Conservation (phyloP, 2,888 invertebrate species). For the Volucella bombylans region DNA sequence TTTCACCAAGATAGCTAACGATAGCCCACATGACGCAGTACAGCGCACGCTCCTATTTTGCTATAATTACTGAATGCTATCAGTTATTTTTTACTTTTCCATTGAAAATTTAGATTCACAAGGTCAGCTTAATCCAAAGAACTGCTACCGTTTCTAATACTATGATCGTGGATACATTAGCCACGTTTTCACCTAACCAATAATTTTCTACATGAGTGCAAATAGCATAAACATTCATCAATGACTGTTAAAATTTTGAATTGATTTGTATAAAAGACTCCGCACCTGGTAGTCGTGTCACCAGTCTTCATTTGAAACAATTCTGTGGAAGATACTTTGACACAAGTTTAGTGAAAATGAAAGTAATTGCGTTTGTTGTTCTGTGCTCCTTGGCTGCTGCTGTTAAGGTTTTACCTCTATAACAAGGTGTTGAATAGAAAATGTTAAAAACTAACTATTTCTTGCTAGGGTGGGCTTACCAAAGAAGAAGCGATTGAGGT, state of each 20-base stretch:
- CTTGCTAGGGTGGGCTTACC: conserved; percentile 7
- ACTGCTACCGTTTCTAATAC: too few relatives aligned
- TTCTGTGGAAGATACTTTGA: neutral
- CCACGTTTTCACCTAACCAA: neutral
- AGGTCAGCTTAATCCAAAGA: neutral
- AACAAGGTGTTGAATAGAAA: neutral
- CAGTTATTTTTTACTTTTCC: too few relatives aligned
- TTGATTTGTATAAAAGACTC: conserved; percentile 15
- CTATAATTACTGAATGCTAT: too few relatives aligned
- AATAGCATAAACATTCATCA: neutral
- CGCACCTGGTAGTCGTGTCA: neutral
- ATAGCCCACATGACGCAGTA: too few relatives aligned
- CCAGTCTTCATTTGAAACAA: neutral
- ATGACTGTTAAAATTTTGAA: neutral
- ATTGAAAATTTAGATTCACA: neutral
- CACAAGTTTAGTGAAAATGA: conserved; percentile 7
- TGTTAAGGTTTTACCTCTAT: conserved; percentile 3
- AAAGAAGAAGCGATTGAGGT: neutral
- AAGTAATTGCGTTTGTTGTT: conserved; percentile 11
- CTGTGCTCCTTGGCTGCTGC: neutral
- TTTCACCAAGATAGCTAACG: too few relatives aligned
- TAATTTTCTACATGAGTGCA: conserved; percentile 30
- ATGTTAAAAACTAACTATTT: neutral
- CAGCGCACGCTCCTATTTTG: too few relatives aligned
- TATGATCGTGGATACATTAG: too few relatives aligned